Evolutionary conservation across 2,797 vertebrate genomes (phyloP).

Genomic region (Paguma larvata): DNA sequence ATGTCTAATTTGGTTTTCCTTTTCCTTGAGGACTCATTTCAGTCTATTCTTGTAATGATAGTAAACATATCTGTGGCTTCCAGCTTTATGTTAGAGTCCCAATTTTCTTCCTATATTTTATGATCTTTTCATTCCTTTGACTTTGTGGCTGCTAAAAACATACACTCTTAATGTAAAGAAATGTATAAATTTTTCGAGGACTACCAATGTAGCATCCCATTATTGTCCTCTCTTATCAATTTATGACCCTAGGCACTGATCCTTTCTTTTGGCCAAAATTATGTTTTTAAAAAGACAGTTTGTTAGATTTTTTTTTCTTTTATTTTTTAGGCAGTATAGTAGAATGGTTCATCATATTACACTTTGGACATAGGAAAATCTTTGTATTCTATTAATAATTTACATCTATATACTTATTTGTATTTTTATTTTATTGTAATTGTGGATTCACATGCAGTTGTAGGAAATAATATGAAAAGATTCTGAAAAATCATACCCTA

Average conservation of each 20-base stretch:
- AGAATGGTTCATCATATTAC: neutral
- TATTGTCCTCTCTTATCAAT: neutral
- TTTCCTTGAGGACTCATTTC: neutral
- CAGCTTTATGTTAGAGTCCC: neutral
- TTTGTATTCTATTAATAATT: neutral
- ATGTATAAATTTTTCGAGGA: neutral
- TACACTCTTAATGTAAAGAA: neutral
- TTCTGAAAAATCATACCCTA: neutral
- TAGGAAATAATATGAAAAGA: neutral
- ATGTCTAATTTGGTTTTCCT: neutral
- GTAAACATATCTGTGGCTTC: neutral
- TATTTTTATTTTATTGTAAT: neutral
- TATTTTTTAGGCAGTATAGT: neutral
- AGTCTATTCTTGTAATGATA: neutral
- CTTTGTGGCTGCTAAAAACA: neutral
- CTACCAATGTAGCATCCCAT: neutral
- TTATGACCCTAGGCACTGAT: neutral
- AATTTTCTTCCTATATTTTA: neutral
- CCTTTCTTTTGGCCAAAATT: neutral
- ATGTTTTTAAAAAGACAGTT: neutral
- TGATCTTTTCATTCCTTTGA: neutral
- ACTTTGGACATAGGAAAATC: neutral
- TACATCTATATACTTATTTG: neutral
- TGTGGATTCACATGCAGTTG: neutral
- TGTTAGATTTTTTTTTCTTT: neutral